A percentile compares a stretch with the other conserved stretches of the same genome.
Conservation (phyloP, 2,797 vertebrate genomes). For the Tragopan temminckii region DNA sequence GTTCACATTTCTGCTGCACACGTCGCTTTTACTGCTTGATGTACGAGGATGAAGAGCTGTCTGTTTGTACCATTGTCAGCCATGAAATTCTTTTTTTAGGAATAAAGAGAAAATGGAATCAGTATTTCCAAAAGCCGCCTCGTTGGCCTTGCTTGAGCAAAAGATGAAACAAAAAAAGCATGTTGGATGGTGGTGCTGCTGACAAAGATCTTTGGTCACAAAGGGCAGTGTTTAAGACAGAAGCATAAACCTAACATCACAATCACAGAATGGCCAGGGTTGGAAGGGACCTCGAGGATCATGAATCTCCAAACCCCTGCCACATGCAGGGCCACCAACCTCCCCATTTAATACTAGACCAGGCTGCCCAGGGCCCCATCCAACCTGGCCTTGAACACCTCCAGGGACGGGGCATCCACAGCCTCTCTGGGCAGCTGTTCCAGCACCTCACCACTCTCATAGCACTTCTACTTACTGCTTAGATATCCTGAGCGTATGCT, state of each 20-base stretch:
- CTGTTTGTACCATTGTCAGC: not conserved
- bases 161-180: not conserved
- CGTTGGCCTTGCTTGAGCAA: not conserved
- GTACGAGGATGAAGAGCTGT: not conserved
- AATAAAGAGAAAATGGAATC: not conserved
- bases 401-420: no score
- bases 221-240: not conserved
- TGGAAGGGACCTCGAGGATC: no score
- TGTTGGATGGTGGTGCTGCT: not conserved
- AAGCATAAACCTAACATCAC: not conserved
- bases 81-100: not conserved
- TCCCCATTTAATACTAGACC: no score
- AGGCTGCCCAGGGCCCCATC: no score
- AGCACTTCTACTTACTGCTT: not conserved
- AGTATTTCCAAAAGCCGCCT: not conserved
- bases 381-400: no score
- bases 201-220: not conserved
- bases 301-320: no score
- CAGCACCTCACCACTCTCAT: no score
- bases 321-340: no score
- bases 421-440: no score
- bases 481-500: not conserved
- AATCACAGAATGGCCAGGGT: no score
- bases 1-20: not conserved
- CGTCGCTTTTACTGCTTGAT: not conserved